Percentiles rank a stretch among this genome's conserved stretches.
These are phyloP conservation scores for Trematomus loennbergii DNA, from an alignment of 2,113 vertebrate genomes.

Conservation along the genomic window DNA sequence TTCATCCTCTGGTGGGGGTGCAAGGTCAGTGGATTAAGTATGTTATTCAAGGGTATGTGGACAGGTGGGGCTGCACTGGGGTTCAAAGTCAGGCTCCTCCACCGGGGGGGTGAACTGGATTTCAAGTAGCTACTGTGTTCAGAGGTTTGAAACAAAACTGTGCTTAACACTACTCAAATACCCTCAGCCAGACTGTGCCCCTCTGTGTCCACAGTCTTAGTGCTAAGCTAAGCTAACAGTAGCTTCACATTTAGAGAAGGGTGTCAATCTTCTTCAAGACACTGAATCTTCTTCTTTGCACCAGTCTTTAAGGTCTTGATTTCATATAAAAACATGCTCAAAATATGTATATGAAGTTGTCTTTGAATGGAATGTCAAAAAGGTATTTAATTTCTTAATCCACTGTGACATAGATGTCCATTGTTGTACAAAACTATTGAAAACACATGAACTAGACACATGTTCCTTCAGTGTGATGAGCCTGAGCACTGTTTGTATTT, in stretches of 20 bases:
- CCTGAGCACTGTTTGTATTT: neutral
- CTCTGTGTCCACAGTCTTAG: no score
- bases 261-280: neutral
- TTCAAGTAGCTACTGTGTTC: constrained; percentile 42
- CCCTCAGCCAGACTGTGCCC: neutral
- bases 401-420: neutral
- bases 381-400: neutral
- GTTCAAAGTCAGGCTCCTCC: constrained; percentile 56
- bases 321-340: neutral
- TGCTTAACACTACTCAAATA: constrained; percentile 24
- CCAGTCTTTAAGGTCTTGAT: neutral
- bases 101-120: constrained; percentile 69
- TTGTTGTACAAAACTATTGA: neutral
- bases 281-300: neutral
- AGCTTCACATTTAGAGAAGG: neutral
- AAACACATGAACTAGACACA: neutral
- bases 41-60: constrained; percentile 57
- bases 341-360: neutral
- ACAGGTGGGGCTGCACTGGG: constrained; percentile 35
- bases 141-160: constrained; percentile 42
- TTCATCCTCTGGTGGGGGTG: constrained; percentile 43
- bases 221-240: neutral
- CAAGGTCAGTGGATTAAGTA: constrained; percentile 53
- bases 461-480: neutral
- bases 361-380: neutral